Percentiles rank a stretch among this genome's conserved stretches.
Evolutionary conservation across 2,113 vertebrate genomes (phyloP).

Genomic region (Poecilia latipinna): DNA sequence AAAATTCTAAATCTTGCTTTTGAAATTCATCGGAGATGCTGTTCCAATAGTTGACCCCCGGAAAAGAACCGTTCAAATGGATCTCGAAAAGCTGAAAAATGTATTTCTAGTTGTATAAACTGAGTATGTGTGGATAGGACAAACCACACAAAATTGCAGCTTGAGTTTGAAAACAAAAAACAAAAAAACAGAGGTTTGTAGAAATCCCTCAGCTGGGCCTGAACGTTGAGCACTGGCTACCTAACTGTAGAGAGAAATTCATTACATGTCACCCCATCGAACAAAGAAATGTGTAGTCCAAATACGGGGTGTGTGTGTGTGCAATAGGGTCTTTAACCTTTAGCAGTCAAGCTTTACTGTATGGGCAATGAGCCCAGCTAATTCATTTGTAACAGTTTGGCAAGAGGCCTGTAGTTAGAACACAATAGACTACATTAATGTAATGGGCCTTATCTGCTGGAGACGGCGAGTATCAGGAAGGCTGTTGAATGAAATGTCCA

Average conservation of each 20-base stretch:
- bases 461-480: conserved; percentile 58
- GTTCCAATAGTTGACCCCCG: neutral
- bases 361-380: conserved; percentile 70
- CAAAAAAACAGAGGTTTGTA: too few species aligned
- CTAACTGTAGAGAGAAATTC: neutral
- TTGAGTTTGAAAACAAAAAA: neutral
- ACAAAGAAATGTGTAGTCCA: conserved; percentile 38
- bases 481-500: conserved; percentile 70
- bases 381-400: conserved; percentile 75
- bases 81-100: neutral
- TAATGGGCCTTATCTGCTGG: conserved; percentile 75
- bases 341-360: conserved; percentile 59
- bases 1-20: neutral
- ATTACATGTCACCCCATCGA: conserved; percentile 20
- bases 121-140: neutral
- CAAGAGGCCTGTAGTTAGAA: conserved; percentile 62
- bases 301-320: conserved; percentile 37
- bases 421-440: conserved; percentile 74
- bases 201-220: neutral
- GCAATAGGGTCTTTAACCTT: conserved; percentile 59
- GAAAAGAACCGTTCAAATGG: neutral
- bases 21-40: neutral
- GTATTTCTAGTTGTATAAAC: neutral
- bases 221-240: neutral
- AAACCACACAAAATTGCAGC: neutral